Evolutionary conservation across 1,140 invertebrate species (phyloP).

Genomic region (Protaetia brevitarsis): DNA sequence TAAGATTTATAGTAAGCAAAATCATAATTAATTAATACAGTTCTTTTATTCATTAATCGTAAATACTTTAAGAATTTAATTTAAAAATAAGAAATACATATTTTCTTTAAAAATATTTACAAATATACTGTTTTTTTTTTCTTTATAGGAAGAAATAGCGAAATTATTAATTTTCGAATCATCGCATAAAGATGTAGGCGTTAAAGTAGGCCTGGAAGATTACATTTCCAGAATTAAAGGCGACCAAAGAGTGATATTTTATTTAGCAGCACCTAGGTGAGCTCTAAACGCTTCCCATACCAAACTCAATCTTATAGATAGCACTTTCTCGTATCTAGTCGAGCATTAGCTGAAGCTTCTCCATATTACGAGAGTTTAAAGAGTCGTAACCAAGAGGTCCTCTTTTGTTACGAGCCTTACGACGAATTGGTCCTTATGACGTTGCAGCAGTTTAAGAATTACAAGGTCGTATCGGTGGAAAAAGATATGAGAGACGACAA

Average conservation of each 20-base stretch:
- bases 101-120: background rate
- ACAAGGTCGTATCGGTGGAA: slow-evolving; percentile 84
- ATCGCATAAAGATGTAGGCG: slow-evolving; percentile 69
- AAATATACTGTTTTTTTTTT: background rate
- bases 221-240: slow-evolving; percentile 71
- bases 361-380: slow-evolving; percentile 94
- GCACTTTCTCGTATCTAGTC: slow-evolving; percentile 56
- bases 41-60: no score
- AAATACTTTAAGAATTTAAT: no score
- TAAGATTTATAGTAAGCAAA: no score
- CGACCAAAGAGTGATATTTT: slow-evolving; percentile 86
- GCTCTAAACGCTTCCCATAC: background rate
- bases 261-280: slow-evolving; percentile 88
- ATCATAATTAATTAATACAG: no score
- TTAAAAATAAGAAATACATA: background rate
- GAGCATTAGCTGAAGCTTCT: slow-evolving; percentile 84
- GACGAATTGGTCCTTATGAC: slow-evolving; percentile 95
- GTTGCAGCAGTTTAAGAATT: slow-evolving; percentile 76
- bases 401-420: slow-evolving; percentile 94
- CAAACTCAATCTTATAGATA: background rate
- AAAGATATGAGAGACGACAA: slow-evolving; percentile 84
- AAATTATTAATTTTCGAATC: slow-evolving; percentile 92
- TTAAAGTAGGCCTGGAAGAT: slow-evolving; percentile 78
- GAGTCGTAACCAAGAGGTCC: slow-evolving; percentile 81
- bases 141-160: slow-evolving; percentile 80